These are phyloP conservation scores for Enteromius treurensis DNA, from an alignment of 2,797 vertebrate species.

Conservation along the genomic window DNA sequence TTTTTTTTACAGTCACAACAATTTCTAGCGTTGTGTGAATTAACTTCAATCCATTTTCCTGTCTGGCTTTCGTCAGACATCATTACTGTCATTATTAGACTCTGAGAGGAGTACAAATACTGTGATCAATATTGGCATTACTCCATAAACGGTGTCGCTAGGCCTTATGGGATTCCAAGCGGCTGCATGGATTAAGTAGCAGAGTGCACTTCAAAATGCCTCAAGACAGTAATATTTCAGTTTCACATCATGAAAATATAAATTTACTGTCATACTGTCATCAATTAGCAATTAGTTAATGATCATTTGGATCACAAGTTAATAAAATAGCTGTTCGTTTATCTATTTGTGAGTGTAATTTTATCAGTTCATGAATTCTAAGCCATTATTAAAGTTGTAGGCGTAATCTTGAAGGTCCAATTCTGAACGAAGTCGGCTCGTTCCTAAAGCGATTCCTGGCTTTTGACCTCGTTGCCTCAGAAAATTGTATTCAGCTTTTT, in stretches of 20 bases:
- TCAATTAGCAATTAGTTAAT: neutral
- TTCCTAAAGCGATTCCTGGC: neutral
- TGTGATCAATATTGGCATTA: constrained; percentile 10
- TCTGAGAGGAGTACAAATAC: constrained; percentile 1
- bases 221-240: neutral
- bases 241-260: neutral
- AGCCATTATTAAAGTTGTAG: constrained; percentile 15
- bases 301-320: neutral
- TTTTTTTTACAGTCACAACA: neutral
- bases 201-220: constrained; percentile 15
- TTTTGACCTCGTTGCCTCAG: neutral
- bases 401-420: neutral
- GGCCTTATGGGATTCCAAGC: constrained; percentile 41
- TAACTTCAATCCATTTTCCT: constrained; percentile 1
- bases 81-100: constrained; percentile 12
- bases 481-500: neutral
- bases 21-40: constrained; percentile 5
- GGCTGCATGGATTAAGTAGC: constrained; percentile 40
- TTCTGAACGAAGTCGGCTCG: neutral
- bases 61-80: constrained; percentile 6
- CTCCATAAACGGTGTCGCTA: constrained; percentile 14
- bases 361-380: constrained; percentile 30
- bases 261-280: neutral
- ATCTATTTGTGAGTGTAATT: neutral
- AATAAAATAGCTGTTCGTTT: neutral